phyloP scores from a whole-genome alignment of 2,888 invertebrate species.

The Hirtodrosophila duncani region DNA sequence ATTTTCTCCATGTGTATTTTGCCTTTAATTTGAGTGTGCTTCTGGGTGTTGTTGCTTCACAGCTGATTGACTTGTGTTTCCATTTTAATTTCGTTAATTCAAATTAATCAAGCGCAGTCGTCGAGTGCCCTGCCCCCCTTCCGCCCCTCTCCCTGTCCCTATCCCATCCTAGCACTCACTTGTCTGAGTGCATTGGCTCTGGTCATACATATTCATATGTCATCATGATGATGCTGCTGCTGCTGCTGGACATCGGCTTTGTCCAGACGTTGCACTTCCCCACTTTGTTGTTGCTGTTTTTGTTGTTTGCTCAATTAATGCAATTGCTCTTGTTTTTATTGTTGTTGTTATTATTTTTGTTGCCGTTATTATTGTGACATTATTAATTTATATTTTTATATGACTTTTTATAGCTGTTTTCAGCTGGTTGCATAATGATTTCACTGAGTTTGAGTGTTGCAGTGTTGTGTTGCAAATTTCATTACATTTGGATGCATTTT shows the following conservation, averaged over 20 bases:
- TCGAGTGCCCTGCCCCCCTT: neutral
- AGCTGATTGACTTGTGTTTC: conserved; percentile 74
- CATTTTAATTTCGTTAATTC: conserved; percentile 77
- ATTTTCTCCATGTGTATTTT: too few species aligned
- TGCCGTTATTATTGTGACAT: conserved; percentile 51
- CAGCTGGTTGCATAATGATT: conserved; percentile 38
- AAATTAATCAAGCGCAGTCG: conserved; percentile 76
- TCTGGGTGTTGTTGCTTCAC: conserved; percentile 64
- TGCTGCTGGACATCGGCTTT: conserved; percentile 10
- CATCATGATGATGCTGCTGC: conserved; percentile 2
- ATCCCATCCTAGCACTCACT: too few species aligned
- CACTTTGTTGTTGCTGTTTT: too few species aligned
- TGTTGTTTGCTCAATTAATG: conserved; percentile 72
- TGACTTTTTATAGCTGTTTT: conserved; percentile 50
- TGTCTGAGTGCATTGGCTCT: too few species aligned
- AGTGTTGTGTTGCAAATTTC: conserved; percentile 51
- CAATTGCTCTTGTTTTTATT: conserved; percentile 54
- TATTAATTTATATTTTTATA: conserved; percentile 69
- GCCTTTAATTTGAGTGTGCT: conserved; percentile 4
- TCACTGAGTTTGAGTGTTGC: too few species aligned
- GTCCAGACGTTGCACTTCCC: conserved; percentile 63
- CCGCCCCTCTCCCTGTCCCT: too few species aligned
- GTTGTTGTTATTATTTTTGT: conserved; percentile 21
- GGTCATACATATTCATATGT: conserved; percentile 8
- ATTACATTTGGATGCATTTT: conserved; percentile 70